Evolutionary conservation across 2,113 vertebrate species (phyloP), one percentile per base, ranked within the genome.

Genomic region (Eolophus roseicapilla): DNA sequence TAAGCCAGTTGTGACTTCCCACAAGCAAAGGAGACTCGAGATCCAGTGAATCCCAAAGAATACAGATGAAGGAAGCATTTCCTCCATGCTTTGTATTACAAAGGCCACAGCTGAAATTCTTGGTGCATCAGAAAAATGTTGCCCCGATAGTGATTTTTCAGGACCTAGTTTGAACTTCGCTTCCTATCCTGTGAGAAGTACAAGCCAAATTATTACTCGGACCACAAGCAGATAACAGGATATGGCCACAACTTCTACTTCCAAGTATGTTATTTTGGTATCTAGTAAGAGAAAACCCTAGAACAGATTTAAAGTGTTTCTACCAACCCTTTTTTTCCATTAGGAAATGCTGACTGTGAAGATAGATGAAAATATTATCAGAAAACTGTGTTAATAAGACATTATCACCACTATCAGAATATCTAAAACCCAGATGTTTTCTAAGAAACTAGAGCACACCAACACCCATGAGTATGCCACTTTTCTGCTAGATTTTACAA

Each of bases 301-400:
- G 41, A 49, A 41, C 9, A 16, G 28, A n/a, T 70, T 50, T 41
- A 8, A 78, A 85, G 5, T 21, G 41, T 35, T 71, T 37, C 39
- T 25, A 47, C 7, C 68, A 77, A 3, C 4, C 4, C 14, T 39
- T n/a, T 53, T 55, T 43, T 35, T 33, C 20, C 39, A 18, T 12
- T 21, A 65, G 9, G 18, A 85, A 82, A 75, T 21, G 9, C 18
- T 70, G 49, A 37, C 2, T n/a, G 18, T 41, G 25, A 70, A 65
- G 7, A n/a, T 50, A 39, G 39, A 39, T 39, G 35, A 60, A 85
- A 85, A 18, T 46, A 35, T 11, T 39, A 49, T 6, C 35, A 65
- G 39, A 65, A 85, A 65, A 78, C 0, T 2, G 4, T 2, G 0
- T 39, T 19, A 21, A 21, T 23, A 77, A 44, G 20, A 44, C 0